These are phyloP conservation scores for Yponomeuta malinellus DNA, from an alignment of 2,888 invertebrate species.

Conservation along the genomic window DNA sequence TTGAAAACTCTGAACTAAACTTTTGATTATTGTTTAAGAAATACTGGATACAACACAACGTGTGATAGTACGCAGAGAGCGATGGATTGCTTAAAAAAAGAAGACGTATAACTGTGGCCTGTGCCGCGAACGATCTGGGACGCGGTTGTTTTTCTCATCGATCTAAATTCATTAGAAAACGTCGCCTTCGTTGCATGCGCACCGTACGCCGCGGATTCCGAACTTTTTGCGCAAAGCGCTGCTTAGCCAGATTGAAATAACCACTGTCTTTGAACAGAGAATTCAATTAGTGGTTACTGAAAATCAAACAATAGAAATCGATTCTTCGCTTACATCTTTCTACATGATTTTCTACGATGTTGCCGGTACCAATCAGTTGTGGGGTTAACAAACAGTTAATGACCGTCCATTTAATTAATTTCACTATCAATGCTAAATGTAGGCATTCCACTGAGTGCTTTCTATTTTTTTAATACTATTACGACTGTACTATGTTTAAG, in stretches of 20 bases:
- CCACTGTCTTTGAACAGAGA: conserved; percentile 47
- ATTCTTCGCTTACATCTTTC: background rate
- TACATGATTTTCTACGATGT: background rate
- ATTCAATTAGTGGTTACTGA: conserved; percentile 43
- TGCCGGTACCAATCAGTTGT: background rate
- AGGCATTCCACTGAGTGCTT: too few relatives aligned
- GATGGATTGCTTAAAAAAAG: conserved; percentile 14
- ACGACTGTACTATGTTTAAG: too few relatives aligned
- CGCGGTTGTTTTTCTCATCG: conserved; percentile 46
- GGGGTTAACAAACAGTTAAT: too few relatives aligned
- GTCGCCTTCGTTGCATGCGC: conserved; percentile 40
- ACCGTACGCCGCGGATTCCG: conserved; percentile 42
- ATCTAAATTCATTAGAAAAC: conserved; percentile 63
- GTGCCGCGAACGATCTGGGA: conserved; percentile 21
- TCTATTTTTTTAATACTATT: too few relatives aligned
- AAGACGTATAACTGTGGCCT: conserved; percentile 3
- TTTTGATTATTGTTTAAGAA: background rate
- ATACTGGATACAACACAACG: conserved; percentile 8
- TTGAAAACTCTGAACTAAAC: background rate
- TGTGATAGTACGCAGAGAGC: background rate
- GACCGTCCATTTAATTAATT: too few relatives aligned
- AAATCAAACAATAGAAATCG: conserved; percentile 32
- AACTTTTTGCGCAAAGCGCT: conserved; percentile 60
- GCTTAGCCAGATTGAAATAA: conserved; percentile 67
- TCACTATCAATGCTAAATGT: too few relatives aligned